Evolutionary conservation across 2,888 invertebrate genomes (phyloP), one percentile per base, ranked within the genome.

Genomic region (Himalopsyche kuldschensis): DNA sequence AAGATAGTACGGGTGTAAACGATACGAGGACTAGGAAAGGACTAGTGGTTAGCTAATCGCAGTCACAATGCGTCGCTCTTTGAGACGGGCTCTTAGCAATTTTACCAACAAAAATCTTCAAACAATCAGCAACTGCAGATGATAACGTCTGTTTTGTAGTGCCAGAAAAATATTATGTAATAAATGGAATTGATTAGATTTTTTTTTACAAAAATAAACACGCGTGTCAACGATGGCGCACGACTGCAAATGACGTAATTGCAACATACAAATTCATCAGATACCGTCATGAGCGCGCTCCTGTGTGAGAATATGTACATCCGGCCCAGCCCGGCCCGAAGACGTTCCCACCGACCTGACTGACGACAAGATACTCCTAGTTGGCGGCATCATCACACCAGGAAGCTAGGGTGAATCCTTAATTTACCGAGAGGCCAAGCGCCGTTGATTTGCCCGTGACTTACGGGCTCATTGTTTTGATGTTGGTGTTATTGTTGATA

Each of bases 221-320:
- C 55, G 24, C 55, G n/a, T 55, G n/a, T 24, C 55, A 55, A n/a
- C 24, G 55, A 20, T 20, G 20, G n/a, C 24, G n/a, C 10, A 55
- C 20, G 20, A 48, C 32, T 31, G 0, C 55, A 11, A 79, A 20
- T 80, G 78, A 80, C 55, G 55, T 83, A 83, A 83, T 83, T 30
- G 20, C 69, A 24, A 32, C 83, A 83, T 83, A 83, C 48, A 80
- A 63, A 83, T 83, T 83, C 83, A 83, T 46, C 69, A 78, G 69
- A 80, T 80, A 83, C 78, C 83, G 41, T 35, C 78, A 24, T 46
- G 78, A 32, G 11, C 15, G 41, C 55, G 41, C 55, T 79, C 11
- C n/a, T 30, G 55, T 80, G 83, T 83, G 83, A 80, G 80, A 83
- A 77, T 55, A 85, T 85, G 83, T 82, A 84, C 82, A 84, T 85